Evolutionary conservation across 30 jellyfish, hydroid and myxozoan genomes (phyloP), one percentile per base, ranked within the genome.

Genomic region (Cassiopea xamachana): DNA sequence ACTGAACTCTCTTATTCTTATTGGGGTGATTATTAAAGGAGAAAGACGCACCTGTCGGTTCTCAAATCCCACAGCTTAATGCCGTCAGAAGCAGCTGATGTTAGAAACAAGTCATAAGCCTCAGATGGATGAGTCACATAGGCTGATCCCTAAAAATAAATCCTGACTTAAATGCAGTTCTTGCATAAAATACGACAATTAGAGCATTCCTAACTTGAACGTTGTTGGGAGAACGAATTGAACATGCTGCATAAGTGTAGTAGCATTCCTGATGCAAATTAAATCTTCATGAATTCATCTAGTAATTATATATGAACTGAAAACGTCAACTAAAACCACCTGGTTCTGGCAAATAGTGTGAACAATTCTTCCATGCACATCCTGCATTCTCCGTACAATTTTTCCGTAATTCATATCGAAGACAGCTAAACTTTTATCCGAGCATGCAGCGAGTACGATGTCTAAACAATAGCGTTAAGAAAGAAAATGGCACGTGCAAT

Each of bases 71-170:
- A 95, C 19, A 95, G 88, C 51, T 95, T 95, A 15, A 95, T 93
- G 1, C 99, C 99, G 78, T 95, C 99, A 16, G 97, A 76, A 48
- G 98, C 89, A 27, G 99, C 99, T 27, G 99, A 83, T 10, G 99
- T 95, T n/a, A 95, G 46, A 67, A 95, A 95, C 83, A 95, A 83
- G 69, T 95, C 99, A 77, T 95, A 95, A 39, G 98, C 98, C 50
- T 95, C 99, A 10, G 98, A 88, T 12, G 99, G 90, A 50, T 91
- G 99, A 1, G 98, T 69, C 60, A 91, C 98, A 55, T 44, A 92
- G 15, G 95, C 93, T 8, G 99, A 95, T 17, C 99, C 99, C 99
- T 95, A 90, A 10, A 76, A 77, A 60, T 39, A 73, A 27, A 1
- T 10, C 64, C 12, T 55, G 64, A 10, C 12, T 55, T 3, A 55